Evolutionary conservation across 2,113 vertebrate genomes (phyloP), one percentile per base, ranked within the genome.

Genomic region (Nothobranchius kuhntae): DNA sequence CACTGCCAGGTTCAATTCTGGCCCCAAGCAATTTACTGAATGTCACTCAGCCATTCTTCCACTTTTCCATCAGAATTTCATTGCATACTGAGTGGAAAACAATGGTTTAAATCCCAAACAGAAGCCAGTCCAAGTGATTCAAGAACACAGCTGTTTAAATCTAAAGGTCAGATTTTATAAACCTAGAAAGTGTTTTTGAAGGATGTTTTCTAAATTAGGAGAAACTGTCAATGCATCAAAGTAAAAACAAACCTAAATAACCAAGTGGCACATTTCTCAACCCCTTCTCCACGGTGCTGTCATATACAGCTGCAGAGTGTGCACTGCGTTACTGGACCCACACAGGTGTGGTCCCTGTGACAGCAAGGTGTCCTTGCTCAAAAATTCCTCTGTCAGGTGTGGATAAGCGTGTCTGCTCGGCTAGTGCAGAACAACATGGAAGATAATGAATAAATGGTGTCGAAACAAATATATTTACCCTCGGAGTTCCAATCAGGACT

Each of bases 391-490:
- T 14, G 63, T 72, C 70, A 13, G 30, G 54, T 9, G 58, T 54
- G 62, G 15, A 68, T 42, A 65, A 75, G 60, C 13, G 36, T 79
- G 75, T 83, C 75, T 55, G 76, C 73, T 73, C 54, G 45, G 13
- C 73, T 45, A 65, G 70, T 45, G 77, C 53, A 12, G 64, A 77
- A 70, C 69, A 74, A 78, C 69, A 59, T 30, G 75, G 62, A 55
- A 56, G 53, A 76, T 64, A 15, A 74, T 74, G 80, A 82, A 84
- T 80, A 82, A 80, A 82, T 74, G 77, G 78, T 76, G 65, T 55
- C 65, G 73, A 61, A 75, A 67, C 56, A 80, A 70, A 73, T 64
- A 61, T 69, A 71, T 84, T 86, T 71, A 71, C 72, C 61, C 70
- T 13, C 61, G 11, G 68, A 77, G 60, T 61, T 60, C 10, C 61